These are phyloP conservation scores for Syngnathoides biaculeatus DNA, from an alignment of 2,113 vertebrate species.

Conservation along the genomic window DNA sequence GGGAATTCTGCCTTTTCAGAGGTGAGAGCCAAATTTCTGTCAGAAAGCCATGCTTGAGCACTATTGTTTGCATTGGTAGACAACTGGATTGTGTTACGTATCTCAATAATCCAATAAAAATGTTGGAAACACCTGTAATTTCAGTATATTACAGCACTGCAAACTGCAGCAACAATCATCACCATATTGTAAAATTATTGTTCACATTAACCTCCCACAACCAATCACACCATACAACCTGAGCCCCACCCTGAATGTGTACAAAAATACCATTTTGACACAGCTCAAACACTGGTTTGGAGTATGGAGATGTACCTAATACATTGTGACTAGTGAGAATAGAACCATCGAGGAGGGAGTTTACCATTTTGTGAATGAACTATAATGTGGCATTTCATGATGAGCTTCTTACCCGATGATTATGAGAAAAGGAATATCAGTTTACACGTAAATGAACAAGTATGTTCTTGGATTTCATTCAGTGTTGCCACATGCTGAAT, in stretches of 20 bases:
- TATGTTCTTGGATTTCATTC: neutral
- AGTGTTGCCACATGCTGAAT: conserved; percentile 21
- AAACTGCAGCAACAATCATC: neutral
- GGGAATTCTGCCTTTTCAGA: neutral
- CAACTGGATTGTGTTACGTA: neutral
- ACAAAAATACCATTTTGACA: too few relatives aligned
- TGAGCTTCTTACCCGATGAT: neutral
- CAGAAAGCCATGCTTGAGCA: neutral
- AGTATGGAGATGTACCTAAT: neutral
- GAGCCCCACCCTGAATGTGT: neutral
- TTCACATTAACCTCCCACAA: neutral
- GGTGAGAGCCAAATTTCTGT: neutral
- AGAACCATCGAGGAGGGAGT: neutral
- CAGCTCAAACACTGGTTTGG: too few relatives aligned
- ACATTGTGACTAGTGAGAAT: neutral
- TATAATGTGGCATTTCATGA: neutral
- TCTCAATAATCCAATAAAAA: neutral
- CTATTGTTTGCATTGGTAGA: neutral
- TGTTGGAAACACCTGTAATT: neutral
- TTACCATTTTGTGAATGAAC: neutral
- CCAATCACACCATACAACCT: neutral
- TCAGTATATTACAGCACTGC: neutral
- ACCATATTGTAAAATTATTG: neutral
- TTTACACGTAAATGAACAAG: neutral
- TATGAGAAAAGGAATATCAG: neutral